Evolutionary conservation across 2,797 vertebrate genomes (phyloP).

Genomic region (Esox masquinongy): DNA sequence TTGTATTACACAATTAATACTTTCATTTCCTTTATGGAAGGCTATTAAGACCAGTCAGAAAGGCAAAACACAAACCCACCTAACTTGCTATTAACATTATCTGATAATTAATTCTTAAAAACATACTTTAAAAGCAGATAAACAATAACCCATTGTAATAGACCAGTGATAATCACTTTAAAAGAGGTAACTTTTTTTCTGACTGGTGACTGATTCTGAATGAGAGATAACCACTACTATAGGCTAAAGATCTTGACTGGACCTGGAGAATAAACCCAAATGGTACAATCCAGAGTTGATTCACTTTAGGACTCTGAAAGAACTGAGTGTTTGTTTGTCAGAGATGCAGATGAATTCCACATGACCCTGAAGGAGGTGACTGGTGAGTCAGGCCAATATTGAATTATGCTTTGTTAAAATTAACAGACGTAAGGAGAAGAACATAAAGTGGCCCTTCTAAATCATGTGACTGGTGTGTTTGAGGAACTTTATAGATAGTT

Average conservation of each 20-base stretch:
- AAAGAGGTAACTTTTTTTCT: not conserved
- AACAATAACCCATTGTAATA: not conserved
- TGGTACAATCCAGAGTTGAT: slow-evolving; percentile 16
- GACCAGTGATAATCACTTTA: not conserved
- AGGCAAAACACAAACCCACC: too few species aligned
- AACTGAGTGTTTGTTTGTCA: slow-evolving; percentile 27
- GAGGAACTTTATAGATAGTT: not conserved
- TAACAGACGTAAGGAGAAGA: slow-evolving; percentile 15
- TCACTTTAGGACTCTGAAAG: slow-evolving; percentile 44
- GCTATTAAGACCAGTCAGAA: not conserved
- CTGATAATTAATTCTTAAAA: not conserved
- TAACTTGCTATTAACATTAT: not conserved
- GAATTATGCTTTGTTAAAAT: slow-evolving; percentile 45
- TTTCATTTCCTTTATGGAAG: not conserved
- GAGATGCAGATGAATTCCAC: slow-evolving; percentile 38
- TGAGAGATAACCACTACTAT: not conserved
- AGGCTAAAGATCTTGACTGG: not conserved
- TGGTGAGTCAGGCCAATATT: slow-evolving; percentile 36
- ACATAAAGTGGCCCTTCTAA: slow-evolving; percentile 7
- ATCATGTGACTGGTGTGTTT: slow-evolving; percentile 40
- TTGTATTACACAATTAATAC: too few species aligned
- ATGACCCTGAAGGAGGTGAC: slow-evolving; percentile 50
- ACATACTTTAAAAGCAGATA: not conserved
- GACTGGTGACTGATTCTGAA: not conserved
- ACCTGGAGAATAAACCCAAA: not conserved